These are phyloP conservation scores for Callaeas wilsoni DNA, from an alignment of 2,113 vertebrate species.

Conservation along the genomic window DNA sequence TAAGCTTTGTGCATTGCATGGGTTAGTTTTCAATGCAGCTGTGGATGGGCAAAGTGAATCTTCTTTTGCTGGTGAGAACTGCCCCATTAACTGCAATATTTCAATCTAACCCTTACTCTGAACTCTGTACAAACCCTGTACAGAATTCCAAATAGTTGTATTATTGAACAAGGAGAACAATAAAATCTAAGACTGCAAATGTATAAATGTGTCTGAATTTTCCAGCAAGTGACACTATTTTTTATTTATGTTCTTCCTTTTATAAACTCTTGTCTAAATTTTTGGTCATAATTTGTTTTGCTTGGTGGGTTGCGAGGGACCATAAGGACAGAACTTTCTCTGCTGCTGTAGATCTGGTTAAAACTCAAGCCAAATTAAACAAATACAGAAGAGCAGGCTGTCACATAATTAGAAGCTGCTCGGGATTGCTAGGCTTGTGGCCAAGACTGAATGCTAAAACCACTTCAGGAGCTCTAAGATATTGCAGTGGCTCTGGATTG, in stretches of 20 bases:
- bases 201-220: background rate
- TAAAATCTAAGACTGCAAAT: background rate
- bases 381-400: constrained; percentile 9
- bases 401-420: background rate
- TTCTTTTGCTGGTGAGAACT: background rate
- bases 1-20: background rate
- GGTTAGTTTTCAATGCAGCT: background rate
- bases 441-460: background rate
- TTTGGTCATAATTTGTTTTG: background rate
- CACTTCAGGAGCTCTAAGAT: background rate
- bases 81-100: background rate
- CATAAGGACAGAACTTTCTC: background rate
- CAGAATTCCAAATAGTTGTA: background rate
- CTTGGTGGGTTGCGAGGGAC: background rate
- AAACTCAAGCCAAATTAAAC: constrained; percentile 24
- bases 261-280: background rate
- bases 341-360: background rate
- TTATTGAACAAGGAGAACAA: background rate
- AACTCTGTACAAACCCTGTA: background rate
- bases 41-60: background rate
- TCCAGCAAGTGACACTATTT: background rate
- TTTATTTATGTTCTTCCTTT: background rate
- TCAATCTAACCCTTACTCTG: background rate
- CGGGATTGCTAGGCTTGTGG: background rate
- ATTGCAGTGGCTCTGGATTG: background rate